These are phyloP conservation scores for Cephus sareptanus DNA, from an alignment of 2,888 invertebrate species.

Conservation along the genomic window DNA sequence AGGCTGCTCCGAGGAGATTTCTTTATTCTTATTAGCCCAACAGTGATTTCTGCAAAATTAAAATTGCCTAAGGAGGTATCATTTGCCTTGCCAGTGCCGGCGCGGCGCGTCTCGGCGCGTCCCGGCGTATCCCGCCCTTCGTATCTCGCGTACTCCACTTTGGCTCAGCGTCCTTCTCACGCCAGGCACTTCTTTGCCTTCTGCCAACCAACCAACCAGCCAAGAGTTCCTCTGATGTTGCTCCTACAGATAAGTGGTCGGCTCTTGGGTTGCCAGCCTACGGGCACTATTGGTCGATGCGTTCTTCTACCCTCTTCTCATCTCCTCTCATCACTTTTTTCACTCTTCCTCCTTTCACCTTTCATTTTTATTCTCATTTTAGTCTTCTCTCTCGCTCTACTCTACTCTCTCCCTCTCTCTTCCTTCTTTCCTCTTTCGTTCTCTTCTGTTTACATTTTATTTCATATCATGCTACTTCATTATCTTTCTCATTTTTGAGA, in stretches of 20 bases:
- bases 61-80: slow-evolving; percentile 65
- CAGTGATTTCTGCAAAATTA: slow-evolving; percentile 65
- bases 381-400: slow-evolving; percentile 17
- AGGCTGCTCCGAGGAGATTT: slow-evolving; percentile 46
- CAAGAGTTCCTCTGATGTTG: slow-evolving; percentile 62
- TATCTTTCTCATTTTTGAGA: slow-evolving; percentile 48
- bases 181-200: slow-evolving; percentile 57
- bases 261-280: slow-evolving; percentile 58
- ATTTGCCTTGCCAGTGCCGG: slow-evolving; percentile 53
- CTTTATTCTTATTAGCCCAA: slow-evolving; percentile 64
- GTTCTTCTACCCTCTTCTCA: slow-evolving; percentile 49
- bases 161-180: slow-evolving; percentile 58
- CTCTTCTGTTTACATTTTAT: slow-evolving; percentile 53
- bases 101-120: slow-evolving; percentile 23
- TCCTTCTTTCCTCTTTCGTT: slow-evolving; percentile 22
- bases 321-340: slow-evolving; percentile 26
- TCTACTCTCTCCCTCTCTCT: slow-evolving; percentile 22
- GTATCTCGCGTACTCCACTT: slow-evolving; percentile 51
- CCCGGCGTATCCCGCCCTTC: slow-evolving; percentile 29
- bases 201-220: slow-evolving; percentile 50
- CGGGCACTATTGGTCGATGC: slow-evolving; percentile 60
- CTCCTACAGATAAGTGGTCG: slow-evolving; percentile 63
- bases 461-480: slow-evolving; percentile 52
- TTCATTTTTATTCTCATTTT: slow-evolving; percentile 8
- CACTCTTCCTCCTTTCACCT: slow-evolving; percentile 18